phyloP scores from a whole-genome alignment of 1,140 invertebrate genomes.

The Diorhabda elongata region DNA sequence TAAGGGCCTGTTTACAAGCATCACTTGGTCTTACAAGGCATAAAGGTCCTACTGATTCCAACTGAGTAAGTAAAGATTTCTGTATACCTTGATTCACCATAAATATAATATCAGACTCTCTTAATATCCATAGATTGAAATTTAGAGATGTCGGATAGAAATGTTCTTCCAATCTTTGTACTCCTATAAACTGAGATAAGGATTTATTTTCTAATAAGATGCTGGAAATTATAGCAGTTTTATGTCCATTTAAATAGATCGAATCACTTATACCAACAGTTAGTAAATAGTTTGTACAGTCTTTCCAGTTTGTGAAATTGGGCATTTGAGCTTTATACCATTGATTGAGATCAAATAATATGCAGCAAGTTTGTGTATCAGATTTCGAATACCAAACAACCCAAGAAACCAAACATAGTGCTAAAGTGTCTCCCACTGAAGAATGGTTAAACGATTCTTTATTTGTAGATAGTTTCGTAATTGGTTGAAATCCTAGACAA shows the following conservation, averaged over 20 bases:
- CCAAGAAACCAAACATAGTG: slow-evolving; percentile 48
- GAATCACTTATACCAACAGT: slow-evolving; percentile 26
- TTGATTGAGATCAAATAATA: slow-evolving; percentile 87
- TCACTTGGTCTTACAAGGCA: slow-evolving; percentile 64
- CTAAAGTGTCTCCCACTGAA: slow-evolving; percentile 42
- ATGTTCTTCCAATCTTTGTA: slow-evolving; percentile 64
- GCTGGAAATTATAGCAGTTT: slow-evolving; percentile 38
- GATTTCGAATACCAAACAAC: slow-evolving; percentile 34
- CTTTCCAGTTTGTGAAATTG: slow-evolving; percentile 29
- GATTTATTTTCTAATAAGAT: slow-evolving; percentile 44
- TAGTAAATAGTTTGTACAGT: slow-evolving; percentile 34
- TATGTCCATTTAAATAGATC: slow-evolving; percentile 17
- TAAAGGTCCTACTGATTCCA: slow-evolving; percentile 59
- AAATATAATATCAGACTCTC: slow-evolving; percentile 48
- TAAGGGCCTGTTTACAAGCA: slow-evolving; percentile 57
- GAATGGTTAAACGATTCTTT: slow-evolving; percentile 22
- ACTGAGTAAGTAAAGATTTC: slow-evolving; percentile 58
- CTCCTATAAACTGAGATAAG: slow-evolving; percentile 46
- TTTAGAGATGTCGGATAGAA: slow-evolving; percentile 77
- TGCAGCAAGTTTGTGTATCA: slow-evolving; percentile 44
- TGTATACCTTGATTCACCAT: slow-evolving; percentile 63
- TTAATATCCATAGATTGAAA: slow-evolving; percentile 53
- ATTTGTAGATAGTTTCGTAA: slow-evolving; percentile 15
- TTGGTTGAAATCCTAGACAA: slow-evolving; percentile 32
- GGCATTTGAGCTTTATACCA: slow-evolving; percentile 96